These are phyloP conservation scores for Lobophora halterata DNA, from an alignment of 2,888 invertebrate species.

Conservation along the genomic window DNA sequence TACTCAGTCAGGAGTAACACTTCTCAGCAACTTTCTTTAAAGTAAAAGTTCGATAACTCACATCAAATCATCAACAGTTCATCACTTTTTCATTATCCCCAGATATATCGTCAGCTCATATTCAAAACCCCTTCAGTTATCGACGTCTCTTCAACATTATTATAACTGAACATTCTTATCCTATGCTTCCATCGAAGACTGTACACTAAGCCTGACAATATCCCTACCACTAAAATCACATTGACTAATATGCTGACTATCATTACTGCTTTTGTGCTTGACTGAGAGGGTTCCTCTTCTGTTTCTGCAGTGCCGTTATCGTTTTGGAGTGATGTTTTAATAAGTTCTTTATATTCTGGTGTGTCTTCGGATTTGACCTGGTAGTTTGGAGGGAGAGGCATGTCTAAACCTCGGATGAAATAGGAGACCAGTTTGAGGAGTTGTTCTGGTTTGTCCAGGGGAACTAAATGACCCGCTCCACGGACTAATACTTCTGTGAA, in stretches of 20 bases:
- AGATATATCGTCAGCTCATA: constrained; percentile 31
- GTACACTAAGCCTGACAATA: constrained; percentile 41
- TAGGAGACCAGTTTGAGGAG: constrained; percentile 49
- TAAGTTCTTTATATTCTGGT: constrained; percentile 26
- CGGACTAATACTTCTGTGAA: constrained; percentile 80
- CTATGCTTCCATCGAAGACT: constrained; percentile 46
- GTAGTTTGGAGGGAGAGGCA: constrained; percentile 41
- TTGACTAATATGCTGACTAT: constrained; percentile 54
- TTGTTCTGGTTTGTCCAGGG: constrained; percentile 80
- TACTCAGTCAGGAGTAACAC: too few relatives aligned
- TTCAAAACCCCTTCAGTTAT: constrained; percentile 41
- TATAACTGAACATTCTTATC: constrained; percentile 45
- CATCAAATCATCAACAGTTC: too few relatives aligned
- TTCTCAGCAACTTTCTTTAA: too few relatives aligned
- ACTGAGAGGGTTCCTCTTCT: constrained; percentile 1
- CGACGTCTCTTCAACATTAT: constrained; percentile 44
- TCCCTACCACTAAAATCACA: constrained; percentile 42
- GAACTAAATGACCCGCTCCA: constrained; percentile 83
- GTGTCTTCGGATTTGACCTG: constrained; percentile 26
- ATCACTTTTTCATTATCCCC: too few relatives aligned
- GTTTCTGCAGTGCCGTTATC: background rate
- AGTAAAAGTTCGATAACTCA: too few relatives aligned
- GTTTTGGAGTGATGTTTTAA: too few relatives aligned
- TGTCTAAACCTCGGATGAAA: constrained; percentile 48
- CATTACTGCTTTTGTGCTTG: constrained; percentile 38